phyloP scores from a whole-genome alignment of 2,797 vertebrate species.

The Hylomyscus alleni region DNA sequence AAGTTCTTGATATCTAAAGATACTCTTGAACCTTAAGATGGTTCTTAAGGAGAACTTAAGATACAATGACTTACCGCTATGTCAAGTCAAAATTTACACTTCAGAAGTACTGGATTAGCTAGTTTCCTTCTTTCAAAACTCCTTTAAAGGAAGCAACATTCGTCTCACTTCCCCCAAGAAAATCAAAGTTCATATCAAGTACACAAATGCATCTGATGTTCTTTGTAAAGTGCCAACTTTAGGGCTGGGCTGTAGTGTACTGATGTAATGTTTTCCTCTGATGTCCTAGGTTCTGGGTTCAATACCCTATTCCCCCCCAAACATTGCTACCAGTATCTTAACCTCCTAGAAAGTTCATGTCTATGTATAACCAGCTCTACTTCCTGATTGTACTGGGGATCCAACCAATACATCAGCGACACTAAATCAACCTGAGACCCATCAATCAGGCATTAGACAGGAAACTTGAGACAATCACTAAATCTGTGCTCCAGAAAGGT shows the following conservation, averaged over 20 bases:
- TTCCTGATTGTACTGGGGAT: neutral
- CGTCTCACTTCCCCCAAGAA: neutral
- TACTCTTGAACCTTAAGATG: neutral
- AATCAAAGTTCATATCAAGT: neutral
- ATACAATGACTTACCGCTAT: neutral
- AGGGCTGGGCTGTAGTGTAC: neutral
- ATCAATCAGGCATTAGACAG: neutral
- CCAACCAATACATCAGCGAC: neutral
- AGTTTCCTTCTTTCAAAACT: constrained; percentile 41
- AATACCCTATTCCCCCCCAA: too few relatives aligned
- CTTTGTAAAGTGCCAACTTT: constrained; percentile 3
- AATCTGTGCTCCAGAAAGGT: constrained; percentile 2
- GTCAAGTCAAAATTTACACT: neutral
- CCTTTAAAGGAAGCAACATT: neutral
- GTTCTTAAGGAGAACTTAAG: neutral
- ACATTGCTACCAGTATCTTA: neutral
- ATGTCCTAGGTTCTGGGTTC: neutral
- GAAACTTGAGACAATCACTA: neutral
- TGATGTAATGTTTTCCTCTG: neutral
- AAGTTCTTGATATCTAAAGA: neutral
- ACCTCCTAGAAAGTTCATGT: neutral
- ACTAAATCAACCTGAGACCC: constrained; percentile 41
- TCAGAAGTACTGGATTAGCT: neutral
- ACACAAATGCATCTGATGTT: neutral
- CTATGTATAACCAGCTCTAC: neutral